Evolutionary conservation across 2,797 vertebrate species (phyloP).

Genomic region (Tragelaphus oryx): DNA sequence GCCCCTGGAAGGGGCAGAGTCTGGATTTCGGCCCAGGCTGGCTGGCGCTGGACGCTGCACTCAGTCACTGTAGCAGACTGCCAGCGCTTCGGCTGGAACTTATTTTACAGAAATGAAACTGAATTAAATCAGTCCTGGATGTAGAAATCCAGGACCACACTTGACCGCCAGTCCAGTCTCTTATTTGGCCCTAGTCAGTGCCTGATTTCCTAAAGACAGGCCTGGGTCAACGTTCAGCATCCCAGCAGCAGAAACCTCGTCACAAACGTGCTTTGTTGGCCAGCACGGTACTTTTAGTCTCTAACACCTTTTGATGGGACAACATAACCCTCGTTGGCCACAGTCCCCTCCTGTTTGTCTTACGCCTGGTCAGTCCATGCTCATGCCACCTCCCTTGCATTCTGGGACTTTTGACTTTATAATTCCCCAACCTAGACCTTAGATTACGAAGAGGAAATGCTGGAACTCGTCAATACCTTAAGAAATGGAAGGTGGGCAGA

Average conservation of each 20-base stretch:
- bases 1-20: rapidly evolving
- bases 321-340: rapidly evolving
- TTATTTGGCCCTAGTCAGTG: background rate
- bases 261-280: background rate
- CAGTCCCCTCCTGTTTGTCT: background rate
- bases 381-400: background rate
- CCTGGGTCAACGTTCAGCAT: background rate
- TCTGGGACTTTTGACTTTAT: background rate
- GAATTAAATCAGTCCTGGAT: background rate
- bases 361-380: rapidly evolving
- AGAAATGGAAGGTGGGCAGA: background rate
- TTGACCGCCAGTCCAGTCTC: rapidly evolving
- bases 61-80: rapidly evolving
- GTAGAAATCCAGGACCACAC: too few relatives aligned
- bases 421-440: background rate
- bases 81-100: background rate
- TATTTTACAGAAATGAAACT: background rate
- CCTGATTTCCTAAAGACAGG: background rate
- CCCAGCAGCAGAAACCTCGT: too few relatives aligned
- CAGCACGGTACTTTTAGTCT: background rate
- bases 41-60: rapidly evolving
- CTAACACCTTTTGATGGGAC: background rate
- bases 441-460: background rate
- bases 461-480: background rate
- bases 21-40: background rate